Percentiles rank a stretch among this genome's conserved stretches.
These are phyloP conservation scores for Rallus crepitans DNA, from an alignment of 2,797 vertebrate genomes.

Conservation along the genomic window DNA sequence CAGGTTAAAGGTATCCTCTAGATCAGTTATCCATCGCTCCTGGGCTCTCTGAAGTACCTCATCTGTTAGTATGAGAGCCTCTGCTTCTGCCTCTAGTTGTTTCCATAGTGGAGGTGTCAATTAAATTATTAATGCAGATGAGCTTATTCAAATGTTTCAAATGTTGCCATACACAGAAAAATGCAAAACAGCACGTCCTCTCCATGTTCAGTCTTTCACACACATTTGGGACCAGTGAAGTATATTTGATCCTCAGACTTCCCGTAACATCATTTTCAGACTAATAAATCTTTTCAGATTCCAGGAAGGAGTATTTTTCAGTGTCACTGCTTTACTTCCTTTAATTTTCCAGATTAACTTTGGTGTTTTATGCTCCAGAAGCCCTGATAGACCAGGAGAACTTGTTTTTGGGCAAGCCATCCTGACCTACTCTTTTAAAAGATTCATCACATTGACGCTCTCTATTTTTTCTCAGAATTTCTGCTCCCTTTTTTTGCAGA, in stretches of 20 bases:
- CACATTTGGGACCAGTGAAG: not conserved
- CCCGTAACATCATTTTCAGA: not conserved
- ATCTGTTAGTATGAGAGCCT: not conserved
- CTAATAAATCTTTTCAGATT: slow-evolving; percentile 8
- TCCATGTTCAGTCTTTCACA: not conserved
- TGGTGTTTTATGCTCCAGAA: not conserved
- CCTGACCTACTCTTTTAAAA: slow-evolving; percentile 12
- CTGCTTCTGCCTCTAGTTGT: not conserved
- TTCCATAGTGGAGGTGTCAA: not conserved
- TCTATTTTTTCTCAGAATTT: slow-evolving; percentile 13
- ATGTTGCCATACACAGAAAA: not conserved
- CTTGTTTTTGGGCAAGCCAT: not conserved
- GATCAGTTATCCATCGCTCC: not conserved
- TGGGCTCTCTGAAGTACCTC: not conserved
- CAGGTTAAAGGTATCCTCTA: not conserved
- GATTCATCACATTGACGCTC: not conserved
- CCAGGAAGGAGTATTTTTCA: not conserved
- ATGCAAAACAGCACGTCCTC: not conserved
- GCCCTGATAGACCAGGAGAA: not conserved
- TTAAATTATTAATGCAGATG: not conserved
- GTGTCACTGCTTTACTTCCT: not conserved
- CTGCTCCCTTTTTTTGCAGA: not conserved
- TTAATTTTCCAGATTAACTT: not conserved
- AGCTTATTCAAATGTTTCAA: not conserved
- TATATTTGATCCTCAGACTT: not conserved